A percentile compares a stretch with the other conserved stretches of the same genome.
Evolutionary conservation across 2,113 vertebrate species (phyloP).

Genomic region (Notothenia coriiceps): DNA sequence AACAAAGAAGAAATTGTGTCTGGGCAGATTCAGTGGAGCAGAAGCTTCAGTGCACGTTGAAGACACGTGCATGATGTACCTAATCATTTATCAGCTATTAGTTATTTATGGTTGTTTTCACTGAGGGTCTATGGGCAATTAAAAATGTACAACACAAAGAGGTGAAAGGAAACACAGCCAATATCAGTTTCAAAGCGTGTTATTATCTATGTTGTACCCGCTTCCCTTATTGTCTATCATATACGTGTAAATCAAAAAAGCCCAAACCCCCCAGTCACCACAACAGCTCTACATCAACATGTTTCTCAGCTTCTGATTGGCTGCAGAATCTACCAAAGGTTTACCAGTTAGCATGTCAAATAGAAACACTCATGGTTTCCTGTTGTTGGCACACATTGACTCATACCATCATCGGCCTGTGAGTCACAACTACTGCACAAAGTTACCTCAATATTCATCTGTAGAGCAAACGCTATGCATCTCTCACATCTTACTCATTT

Average conservation of each 20-base stretch:
- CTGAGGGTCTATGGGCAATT: no score
- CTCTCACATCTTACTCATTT: not conserved
- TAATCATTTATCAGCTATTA: no score
- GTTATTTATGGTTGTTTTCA: no score
- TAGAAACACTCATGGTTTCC: not conserved
- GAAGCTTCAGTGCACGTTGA: no score
- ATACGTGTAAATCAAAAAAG: not conserved
- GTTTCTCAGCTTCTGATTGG: not conserved
- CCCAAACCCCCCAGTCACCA: constrained; percentile 5
- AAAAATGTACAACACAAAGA: no score
- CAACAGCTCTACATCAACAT: constrained; percentile 6
- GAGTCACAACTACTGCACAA: not conserved
- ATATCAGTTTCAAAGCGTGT: no score
- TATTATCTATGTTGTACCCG: no score
- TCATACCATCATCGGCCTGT: not conserved
- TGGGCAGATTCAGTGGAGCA: no score
- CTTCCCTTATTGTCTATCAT: no score
- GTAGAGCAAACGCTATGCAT: not conserved
- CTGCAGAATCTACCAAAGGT: not conserved
- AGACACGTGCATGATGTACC: no score
- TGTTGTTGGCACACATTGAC: constrained; percentile 3
- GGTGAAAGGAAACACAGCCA: no score
- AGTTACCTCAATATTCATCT: not conserved
- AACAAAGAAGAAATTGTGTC: no score
- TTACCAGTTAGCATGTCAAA: constrained; percentile 65